These are phyloP conservation scores for Anoplopoma fimbria DNA, from an alignment of 2,113 vertebrate species.

Conservation along the genomic window DNA sequence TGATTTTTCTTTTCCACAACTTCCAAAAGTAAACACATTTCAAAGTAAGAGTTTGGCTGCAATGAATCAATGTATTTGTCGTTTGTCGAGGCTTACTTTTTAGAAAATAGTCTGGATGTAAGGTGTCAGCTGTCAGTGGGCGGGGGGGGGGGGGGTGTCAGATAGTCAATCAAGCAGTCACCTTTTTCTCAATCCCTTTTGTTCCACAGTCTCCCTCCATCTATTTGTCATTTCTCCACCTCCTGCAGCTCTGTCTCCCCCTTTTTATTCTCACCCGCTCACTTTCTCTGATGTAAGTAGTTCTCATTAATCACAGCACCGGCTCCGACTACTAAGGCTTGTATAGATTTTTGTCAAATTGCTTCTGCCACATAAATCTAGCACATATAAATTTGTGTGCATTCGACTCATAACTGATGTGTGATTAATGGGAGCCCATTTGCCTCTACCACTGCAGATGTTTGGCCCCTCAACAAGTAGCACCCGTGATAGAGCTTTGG, in stretches of 20 bases:
- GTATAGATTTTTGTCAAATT: slow-evolving; percentile 79
- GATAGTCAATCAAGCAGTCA: slow-evolving; percentile 63
- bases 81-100: slow-evolving; percentile 44
- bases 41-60: not conserved
- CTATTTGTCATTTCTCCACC: slow-evolving; percentile 69
- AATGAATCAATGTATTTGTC: slow-evolving; percentile 6
- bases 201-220: slow-evolving; percentile 50
- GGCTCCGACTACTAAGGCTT: slow-evolving; percentile 60
- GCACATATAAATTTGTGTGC: slow-evolving; percentile 72
- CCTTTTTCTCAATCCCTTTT: slow-evolving; percentile 57
- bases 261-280: slow-evolving; percentile 51
- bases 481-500: slow-evolving; percentile 11
- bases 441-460: slow-evolving; percentile 31
- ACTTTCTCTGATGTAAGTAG: slow-evolving; percentile 74
- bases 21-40: not conserved
- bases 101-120: slow-evolving; percentile 27
- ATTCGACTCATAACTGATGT: slow-evolving; percentile 69
- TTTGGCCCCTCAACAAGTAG: slow-evolving; percentile 24
- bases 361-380: slow-evolving; percentile 77
- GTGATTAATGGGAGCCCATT: slow-evolving; percentile 70
- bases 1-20: not conserved
- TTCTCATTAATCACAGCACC: slow-evolving; percentile 70
- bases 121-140: slow-evolving; percentile 19
- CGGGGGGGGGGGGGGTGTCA: not conserved
- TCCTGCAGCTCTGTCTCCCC: slow-evolving; percentile 54